These are phyloP conservation scores for Ploceus nigricollis DNA, from an alignment of 2,113 vertebrate genomes.

Conservation along the genomic window DNA sequence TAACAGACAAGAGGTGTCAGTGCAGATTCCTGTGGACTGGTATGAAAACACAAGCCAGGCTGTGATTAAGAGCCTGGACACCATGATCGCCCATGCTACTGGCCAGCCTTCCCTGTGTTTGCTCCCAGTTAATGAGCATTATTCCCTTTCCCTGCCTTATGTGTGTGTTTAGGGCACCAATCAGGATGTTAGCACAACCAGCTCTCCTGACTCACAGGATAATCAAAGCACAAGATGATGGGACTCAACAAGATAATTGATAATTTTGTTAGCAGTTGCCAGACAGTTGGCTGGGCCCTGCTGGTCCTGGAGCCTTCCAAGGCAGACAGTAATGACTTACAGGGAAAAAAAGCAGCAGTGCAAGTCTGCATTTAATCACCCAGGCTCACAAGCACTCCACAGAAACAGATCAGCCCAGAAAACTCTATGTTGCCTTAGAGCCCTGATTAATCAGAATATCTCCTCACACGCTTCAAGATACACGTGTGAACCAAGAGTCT, in stretches of 20 bases:
- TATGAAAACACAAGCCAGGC: neutral
- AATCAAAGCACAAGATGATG: neutral
- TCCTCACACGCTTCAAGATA: neutral
- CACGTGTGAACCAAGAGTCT: neutral
- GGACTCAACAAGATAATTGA: neutral
- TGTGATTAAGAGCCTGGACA: neutral
- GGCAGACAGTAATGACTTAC: neutral
- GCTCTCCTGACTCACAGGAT: neutral
- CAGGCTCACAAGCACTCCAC: neutral
- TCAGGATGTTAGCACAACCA: neutral
- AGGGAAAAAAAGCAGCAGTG: neutral
- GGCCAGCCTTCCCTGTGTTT: neutral
- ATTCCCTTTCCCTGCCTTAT: neutral
- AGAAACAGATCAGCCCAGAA: neutral
- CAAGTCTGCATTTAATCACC: slow-evolving; percentile 2
- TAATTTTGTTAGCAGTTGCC: neutral
- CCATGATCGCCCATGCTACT: accelerated
- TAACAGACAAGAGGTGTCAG: neutral
- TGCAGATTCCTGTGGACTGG: neutral
- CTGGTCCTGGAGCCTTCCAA: neutral
- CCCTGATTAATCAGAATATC: neutral
- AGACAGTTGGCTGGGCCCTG: slow-evolving; percentile 11
- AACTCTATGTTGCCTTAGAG: neutral
- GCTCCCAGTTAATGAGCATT: neutral
- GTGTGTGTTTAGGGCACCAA: neutral